These are phyloP conservation scores for Circaetus gallicus DNA, from an alignment of 2,113 vertebrate genomes.

Conservation along the genomic window DNA sequence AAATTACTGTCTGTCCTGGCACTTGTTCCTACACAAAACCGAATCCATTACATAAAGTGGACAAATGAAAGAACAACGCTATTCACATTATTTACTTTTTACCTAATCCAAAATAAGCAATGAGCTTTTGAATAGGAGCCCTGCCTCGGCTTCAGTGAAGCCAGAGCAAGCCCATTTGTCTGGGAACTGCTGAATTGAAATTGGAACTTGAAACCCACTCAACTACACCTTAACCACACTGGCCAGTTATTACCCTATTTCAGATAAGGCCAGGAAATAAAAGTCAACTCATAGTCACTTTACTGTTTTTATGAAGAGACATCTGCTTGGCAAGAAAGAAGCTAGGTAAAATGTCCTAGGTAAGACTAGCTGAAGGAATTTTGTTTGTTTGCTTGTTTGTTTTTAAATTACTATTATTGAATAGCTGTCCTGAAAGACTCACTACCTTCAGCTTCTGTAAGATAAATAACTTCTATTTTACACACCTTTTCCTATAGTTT, in stretches of 20 bases:
- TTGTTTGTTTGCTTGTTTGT: neutral
- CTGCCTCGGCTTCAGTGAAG: neutral
- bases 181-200: neutral
- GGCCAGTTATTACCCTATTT: neutral
- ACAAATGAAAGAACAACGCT: neutral
- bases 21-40: neutral
- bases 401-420: neutral
- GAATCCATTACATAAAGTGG: neutral
- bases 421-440: neutral
- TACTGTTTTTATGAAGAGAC: neutral
- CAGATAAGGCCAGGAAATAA: neutral
- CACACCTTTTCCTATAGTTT: neutral
- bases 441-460: neutral
- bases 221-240: neutral
- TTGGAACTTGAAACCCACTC: neutral
- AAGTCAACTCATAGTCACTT: neutral
- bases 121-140: neutral
- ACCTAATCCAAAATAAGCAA: conserved; percentile 13
- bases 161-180: neutral
- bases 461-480: neutral
- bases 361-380: neutral
- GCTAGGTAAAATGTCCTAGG: neutral
- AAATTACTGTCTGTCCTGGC: neutral
- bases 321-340: neutral
- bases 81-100: conserved; percentile 4